A percentile compares a stretch with the other conserved stretches of the same genome.
Evolutionary conservation across 2,797 vertebrate species (phyloP).

Genomic region (Dermochelys coriacea): DNA sequence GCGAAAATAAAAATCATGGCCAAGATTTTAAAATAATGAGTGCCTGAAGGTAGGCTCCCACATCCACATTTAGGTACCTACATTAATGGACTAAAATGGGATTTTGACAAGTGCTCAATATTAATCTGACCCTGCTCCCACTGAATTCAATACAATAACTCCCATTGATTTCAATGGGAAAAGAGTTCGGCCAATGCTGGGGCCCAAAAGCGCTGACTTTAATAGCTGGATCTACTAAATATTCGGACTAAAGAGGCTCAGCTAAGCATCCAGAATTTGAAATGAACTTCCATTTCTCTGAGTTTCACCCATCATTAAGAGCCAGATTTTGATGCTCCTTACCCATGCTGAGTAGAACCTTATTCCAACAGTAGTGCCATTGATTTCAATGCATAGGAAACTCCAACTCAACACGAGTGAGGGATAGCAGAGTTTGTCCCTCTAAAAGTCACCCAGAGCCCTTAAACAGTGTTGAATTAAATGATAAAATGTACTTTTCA

Average conservation of each 20-base stretch:
- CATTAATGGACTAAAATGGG: background rate
- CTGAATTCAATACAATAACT: background rate
- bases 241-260: background rate
- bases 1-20: background rate
- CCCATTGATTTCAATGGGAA: background rate
- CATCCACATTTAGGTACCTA: background rate
- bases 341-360: background rate
- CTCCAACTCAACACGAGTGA: background rate
- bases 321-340: background rate
- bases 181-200: background rate
- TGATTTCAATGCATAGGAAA: fast-evolving
- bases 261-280: background rate
- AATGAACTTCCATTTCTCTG: background rate
- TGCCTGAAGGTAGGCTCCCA: background rate
- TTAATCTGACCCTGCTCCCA: background rate
- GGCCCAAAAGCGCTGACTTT: background rate
- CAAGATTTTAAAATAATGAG: background rate
- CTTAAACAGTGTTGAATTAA: background rate
- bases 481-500: background rate
- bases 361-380: background rate
- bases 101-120: background rate
- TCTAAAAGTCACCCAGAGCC: background rate
- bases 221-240: background rate
- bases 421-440: background rate
- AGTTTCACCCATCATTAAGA: background rate